Evolutionary conservation across 1,140 invertebrate genomes (phyloP).

Genomic region (Maniola jurtina): DNA sequence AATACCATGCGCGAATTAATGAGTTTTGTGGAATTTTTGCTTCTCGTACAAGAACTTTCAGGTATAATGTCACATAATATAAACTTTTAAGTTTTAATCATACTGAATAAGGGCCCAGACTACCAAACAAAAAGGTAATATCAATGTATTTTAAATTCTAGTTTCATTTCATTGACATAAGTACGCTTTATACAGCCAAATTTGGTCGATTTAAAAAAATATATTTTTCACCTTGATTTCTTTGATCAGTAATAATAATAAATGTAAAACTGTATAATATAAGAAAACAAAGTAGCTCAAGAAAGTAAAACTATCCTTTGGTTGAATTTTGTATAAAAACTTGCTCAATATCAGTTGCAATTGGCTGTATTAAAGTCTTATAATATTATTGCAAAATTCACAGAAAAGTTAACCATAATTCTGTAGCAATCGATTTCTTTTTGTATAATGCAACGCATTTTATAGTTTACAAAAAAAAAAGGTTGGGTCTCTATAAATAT

Average conservation of each 20-base stretch:
- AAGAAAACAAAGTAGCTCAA: no score
- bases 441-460: neutral
- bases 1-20: no score
- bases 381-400: neutral
- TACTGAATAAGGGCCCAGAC: neutral
- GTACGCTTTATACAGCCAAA: conserved; percentile 1
- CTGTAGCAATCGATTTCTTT: neutral
- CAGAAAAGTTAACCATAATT: neutral
- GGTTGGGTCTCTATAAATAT: neutral
- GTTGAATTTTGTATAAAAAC: neutral
- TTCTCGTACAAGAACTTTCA: no score
- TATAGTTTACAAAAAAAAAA: neutral
- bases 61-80: no score
- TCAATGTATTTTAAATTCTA: conserved; percentile 5
- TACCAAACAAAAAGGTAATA: neutral
- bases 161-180: conserved; percentile 4
- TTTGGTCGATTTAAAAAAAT: neutral
- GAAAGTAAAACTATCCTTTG: neutral
- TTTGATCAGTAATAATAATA: no score
- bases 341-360: neutral
- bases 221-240: neutral
- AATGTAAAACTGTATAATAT: no score
- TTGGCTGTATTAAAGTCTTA: conserved; percentile 3
- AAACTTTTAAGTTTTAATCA: no score
- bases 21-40: no score